Evolutionary conservation across 2,888 invertebrate species (phyloP).

Genomic region (Quadroppia sp.): DNA sequence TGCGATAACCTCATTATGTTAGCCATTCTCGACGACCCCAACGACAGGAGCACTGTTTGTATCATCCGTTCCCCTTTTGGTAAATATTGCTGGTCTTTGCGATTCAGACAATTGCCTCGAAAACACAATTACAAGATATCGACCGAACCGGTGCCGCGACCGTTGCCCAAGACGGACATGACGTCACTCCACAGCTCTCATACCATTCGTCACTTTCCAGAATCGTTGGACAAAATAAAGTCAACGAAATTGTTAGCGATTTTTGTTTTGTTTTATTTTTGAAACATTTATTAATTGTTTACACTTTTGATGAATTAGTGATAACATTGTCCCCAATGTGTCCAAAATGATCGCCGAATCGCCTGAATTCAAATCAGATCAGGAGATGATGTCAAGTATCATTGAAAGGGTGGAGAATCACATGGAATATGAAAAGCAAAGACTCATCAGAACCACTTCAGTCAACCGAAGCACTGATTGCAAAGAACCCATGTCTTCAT

Average conservation of each 20-base stretch:
- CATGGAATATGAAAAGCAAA: slow-evolving; percentile 38
- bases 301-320: no score
- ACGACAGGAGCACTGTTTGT: slow-evolving; percentile 37
- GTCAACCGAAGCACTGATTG: slow-evolving; percentile 1
- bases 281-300: background rate
- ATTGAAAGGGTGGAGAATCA: slow-evolving; percentile 52
- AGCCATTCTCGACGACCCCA: slow-evolving; percentile 70
- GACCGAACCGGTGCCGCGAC: slow-evolving; percentile 54
- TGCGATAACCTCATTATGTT: slow-evolving; percentile 83
- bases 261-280: slow-evolving; percentile 35
- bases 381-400: slow-evolving; percentile 64
- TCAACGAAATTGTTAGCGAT: slow-evolving; percentile 71
- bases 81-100: slow-evolving; percentile 89
- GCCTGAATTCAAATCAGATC: slow-evolving; percentile 57
- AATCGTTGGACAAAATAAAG: slow-evolving; percentile 70
- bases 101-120: slow-evolving; percentile 55
- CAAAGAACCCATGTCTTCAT: slow-evolving; percentile 43
- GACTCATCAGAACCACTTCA: slow-evolving; percentile 4
- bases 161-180: slow-evolving; percentile 66
- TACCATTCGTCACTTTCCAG: slow-evolving; percentile 69
- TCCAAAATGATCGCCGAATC: slow-evolving; percentile 38
- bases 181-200: slow-evolving; percentile 52
- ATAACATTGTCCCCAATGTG: slow-evolving; percentile 40
- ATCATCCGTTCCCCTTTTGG: slow-evolving; percentile 89
- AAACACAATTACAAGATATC: slow-evolving; percentile 3